Evolutionary conservation across 2,888 invertebrate genomes (phyloP).

Genomic region (Apamea sordens): DNA sequence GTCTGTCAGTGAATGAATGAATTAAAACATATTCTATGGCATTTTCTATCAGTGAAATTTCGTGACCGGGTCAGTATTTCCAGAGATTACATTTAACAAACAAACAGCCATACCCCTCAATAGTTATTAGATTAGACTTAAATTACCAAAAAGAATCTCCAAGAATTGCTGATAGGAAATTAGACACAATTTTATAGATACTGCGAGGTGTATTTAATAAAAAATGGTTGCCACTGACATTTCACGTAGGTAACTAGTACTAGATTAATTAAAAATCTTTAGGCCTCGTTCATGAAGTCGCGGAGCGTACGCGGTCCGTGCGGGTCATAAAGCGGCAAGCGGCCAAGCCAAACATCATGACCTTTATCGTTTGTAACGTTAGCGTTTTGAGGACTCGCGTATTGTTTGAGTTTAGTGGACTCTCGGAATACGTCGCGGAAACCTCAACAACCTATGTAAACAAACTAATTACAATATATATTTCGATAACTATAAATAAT

Average conservation of each 20-base stretch:
- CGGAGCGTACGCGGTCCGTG: not conserved
- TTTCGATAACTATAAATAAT: too few relatives aligned
- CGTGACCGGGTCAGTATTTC: not conserved
- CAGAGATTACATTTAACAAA: not conserved
- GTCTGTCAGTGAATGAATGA: not conserved
- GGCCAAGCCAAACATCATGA: not conserved
- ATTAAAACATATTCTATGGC: not conserved
- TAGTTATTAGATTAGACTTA: not conserved
- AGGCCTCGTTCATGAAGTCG: not conserved
- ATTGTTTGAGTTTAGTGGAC: not conserved
- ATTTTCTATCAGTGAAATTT: not conserved
- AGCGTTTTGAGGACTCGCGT: not conserved
- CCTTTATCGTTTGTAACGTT: not conserved
- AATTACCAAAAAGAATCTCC: not conserved
- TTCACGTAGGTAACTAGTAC: not conserved
- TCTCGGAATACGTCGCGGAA: not conserved
- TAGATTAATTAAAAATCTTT: not conserved
- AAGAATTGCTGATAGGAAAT: not conserved
- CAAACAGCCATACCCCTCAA: not conserved
- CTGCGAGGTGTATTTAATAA: not conserved
- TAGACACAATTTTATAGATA: not conserved
- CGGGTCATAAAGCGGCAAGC: not conserved
- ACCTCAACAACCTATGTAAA: not conserved
- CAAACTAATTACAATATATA: not conserved
- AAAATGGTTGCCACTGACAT: not conserved